Evolutionary conservation across 2,797 vertebrate genomes (phyloP).

Genomic region (Coendou prehensilis): DNA sequence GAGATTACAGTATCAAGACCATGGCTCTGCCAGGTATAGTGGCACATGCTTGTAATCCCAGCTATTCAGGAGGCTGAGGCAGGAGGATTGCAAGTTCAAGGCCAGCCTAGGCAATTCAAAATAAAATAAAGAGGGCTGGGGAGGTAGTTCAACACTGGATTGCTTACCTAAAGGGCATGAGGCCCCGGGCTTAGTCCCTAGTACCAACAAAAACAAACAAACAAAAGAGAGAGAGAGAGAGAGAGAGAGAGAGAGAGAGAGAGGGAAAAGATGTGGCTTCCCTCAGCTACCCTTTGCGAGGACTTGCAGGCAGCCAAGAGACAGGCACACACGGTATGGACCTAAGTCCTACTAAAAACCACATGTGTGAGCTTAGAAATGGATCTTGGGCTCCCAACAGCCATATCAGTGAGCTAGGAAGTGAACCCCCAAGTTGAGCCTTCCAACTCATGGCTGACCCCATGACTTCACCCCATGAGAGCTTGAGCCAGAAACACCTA

Average conservation of each 20-base stretch:
- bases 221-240: background rate
- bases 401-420: background rate
- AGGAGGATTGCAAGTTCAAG: background rate
- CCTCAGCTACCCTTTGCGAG: background rate
- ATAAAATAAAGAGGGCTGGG: background rate
- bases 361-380: background rate
- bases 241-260: background rate
- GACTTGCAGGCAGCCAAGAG: background rate
- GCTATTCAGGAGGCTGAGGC: background rate
- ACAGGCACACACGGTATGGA: background rate
- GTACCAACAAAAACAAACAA: background rate
- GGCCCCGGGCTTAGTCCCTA: background rate
- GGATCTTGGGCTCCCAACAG: background rate
- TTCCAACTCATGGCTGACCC: background rate
- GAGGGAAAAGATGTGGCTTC: background rate
- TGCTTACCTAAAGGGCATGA: background rate
- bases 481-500: background rate
- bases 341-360: background rate
- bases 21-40: background rate
- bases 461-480: background rate
- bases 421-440: background rate
- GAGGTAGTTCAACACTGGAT: background rate
- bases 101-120: background rate
- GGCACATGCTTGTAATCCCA: background rate
- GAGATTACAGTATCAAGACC: background rate